Evolutionary conservation across 2,888 invertebrate genomes (phyloP).

Genomic region (Habroteleia sp.): DNA sequence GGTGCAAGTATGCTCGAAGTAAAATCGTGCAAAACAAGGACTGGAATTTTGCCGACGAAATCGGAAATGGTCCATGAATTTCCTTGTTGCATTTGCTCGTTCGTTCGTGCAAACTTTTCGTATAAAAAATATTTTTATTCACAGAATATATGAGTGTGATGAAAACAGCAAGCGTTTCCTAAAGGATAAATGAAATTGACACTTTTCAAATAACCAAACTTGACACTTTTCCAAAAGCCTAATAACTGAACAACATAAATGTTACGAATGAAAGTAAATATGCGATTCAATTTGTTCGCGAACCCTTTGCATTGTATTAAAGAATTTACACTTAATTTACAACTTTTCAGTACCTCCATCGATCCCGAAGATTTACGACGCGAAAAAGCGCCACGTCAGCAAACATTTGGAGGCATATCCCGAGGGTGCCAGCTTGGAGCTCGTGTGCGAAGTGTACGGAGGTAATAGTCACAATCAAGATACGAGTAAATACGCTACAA

Average conservation of each 20-base stretch:
- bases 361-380: conserved; percentile 92
- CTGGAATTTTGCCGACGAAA: conserved; percentile 23
- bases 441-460: conserved; percentile 92
- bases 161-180: conserved; percentile 3
- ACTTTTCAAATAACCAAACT: neutral
- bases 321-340: conserved; percentile 67
- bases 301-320: conserved; percentile 39
- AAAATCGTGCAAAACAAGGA: conserved; percentile 33
- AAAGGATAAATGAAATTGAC: conserved; percentile 6
- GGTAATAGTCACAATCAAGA: conserved; percentile 83
- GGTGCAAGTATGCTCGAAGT: conserved; percentile 25
- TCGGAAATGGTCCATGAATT: conserved; percentile 45
- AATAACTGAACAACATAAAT: conserved; percentile 24
- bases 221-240: no score
- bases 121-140: conserved; percentile 34
- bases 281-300: conserved; percentile 18
- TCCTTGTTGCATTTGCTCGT: conserved; percentile 32
- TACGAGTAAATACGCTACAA: conserved; percentile 52
- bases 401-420: conserved; percentile 92
- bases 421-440: conserved; percentile 91
- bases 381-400: conserved; percentile 89
- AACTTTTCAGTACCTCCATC: conserved; percentile 90
- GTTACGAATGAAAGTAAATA: conserved; percentile 20
- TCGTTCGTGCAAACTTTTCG: conserved; percentile 15
- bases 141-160: conserved; percentile 2